phyloP scores from a whole-genome alignment of 2,888 invertebrate genomes.

The Cacoxenus indagator region DNA sequence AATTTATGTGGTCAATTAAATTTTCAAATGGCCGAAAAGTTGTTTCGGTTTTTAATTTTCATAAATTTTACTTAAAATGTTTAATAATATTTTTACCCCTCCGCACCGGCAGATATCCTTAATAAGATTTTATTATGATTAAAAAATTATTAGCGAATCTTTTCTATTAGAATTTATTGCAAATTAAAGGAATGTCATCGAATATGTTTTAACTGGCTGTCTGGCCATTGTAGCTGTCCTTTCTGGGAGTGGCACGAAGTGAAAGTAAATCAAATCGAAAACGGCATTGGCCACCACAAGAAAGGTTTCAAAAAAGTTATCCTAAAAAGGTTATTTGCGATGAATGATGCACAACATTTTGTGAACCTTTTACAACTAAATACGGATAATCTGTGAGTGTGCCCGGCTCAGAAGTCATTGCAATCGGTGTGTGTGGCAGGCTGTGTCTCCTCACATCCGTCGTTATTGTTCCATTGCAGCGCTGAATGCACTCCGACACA shows the following conservation, averaged over 20 bases:
- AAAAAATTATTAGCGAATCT: slow-evolving; percentile 47
- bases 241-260: not conserved
- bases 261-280: slow-evolving; percentile 62
- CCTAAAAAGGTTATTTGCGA: not conserved
- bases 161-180: slow-evolving; percentile 53
- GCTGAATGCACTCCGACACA: not conserved
- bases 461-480: not conserved
- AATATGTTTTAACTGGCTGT: too few relatives aligned
- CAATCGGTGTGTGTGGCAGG: not conserved
- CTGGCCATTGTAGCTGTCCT: not conserved
- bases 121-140: slow-evolving; percentile 65
- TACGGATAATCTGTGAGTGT: slow-evolving; percentile 68
- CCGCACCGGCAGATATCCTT: slow-evolving; percentile 43
- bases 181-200: slow-evolving; percentile 45
- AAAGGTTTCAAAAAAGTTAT: not conserved
- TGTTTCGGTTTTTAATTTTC: slow-evolving; percentile 67
- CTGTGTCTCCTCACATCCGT: not conserved
- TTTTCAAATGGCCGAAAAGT: slow-evolving; percentile 59
- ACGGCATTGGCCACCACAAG: slow-evolving; percentile 35
- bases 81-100: slow-evolving; percentile 45
- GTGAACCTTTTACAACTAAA: slow-evolving; percentile 65
- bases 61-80: slow-evolving; percentile 67
- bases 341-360: slow-evolving; percentile 62
- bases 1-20: slow-evolving; percentile 66
- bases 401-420: slow-evolving; percentile 58